Evolutionary conservation across 2,797 vertebrate genomes (phyloP), one percentile per base, ranked within the genome.

Genomic region (Smutsia gigantea): DNA sequence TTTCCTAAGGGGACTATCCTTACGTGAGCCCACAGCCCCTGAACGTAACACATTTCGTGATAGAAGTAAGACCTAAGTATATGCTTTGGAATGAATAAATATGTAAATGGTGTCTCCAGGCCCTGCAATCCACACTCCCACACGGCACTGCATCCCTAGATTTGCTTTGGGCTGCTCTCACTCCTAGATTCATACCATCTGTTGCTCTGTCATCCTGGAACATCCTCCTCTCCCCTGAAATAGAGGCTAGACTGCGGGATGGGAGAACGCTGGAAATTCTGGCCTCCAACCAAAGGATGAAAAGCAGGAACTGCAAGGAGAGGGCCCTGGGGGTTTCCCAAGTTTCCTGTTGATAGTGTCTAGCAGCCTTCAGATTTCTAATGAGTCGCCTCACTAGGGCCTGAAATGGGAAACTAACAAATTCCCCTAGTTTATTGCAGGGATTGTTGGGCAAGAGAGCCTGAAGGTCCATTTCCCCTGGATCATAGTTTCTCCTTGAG

Each of bases 111-210:
- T 72, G 4, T 55, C 66, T 72, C 31, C 15, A 25, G n/a, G 9
- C 57, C 9, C 17, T 61, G 27, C 4, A 34, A 10, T 3, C 61
- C n/a, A 39, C 21, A 15, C 6, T 23, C 10, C n/a, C 7, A n/a
- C 1, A 19, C 1, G 14, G 6, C 6, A 14, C 15, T 9, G 1
- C 3, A 57, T 10, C 49, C 39, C 2, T 15, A 29, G 5, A 34
- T 31, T 29, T 57, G 31, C 31, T 57, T 27, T 49, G 51, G 46
- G 42, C 13, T 55, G 25, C 4, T 19, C 1, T 64, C 42, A n/a
- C 21, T 63, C 34, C 72, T 71, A 27, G 13, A 25, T 39, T 11
- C 31, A 57, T 64, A 27, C 23, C 17, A 68, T 5, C 14, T 27
- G 1, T 21, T 68, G 17, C 21, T 75, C 5, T 49, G n/a, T 1